Base-by-base conservation (phyloP, 2,888 invertebrate genomes). In the Tetragonisca angustula region DNA sequence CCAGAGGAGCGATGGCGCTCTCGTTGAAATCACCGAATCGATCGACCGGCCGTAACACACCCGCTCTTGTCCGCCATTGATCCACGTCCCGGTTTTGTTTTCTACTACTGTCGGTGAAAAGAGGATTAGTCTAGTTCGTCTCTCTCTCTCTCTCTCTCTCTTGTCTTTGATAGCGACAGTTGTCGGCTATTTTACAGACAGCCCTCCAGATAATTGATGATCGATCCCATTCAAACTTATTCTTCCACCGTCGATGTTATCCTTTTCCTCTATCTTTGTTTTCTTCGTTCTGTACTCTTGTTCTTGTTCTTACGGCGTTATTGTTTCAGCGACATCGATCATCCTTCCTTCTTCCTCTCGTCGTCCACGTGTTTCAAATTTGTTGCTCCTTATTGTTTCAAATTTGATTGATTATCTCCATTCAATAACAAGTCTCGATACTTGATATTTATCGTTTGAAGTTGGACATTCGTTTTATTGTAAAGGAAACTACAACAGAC, bases 11-110 rank as follows among this genome's bases (percentile, higher is more conserved):
- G 64, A 52, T 64, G 68, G 49, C 59, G 59, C n/a, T 67, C 62
- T 32, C 70, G 83, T 79, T 86, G 73, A 86, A 87, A 87, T 88
- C 71, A 83, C 71, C 71, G 74, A 73, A 78, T 83, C 88, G 77
- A 62, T 70, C 64, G 65, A 17, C 64, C 52, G n/a, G 49, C 43
- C 36, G 69, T 64, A 67, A 64, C 74, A 69, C 74, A 74, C 59
- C 54, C 54, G 49, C n/a, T 24, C 62, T 43, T 43, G 75, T 70
- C 68, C 59, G 62, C 72, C 68, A 82, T 76, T 73, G 76, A 83
- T 83, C 83, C 64, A 17, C 54, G 6, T 11, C 64, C 36, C 65
- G 76, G 76, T 76, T 83, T 83, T 83, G 83, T 83, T 83, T 72
- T 76, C 68, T 17, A 24, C 54, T 62, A 36, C 59, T 24, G 43